A percentile compares a stretch with the other conserved stretches of the same genome.
Conservation (phyloP, 2,113 vertebrate genomes). For the Corapipo altera region DNA sequence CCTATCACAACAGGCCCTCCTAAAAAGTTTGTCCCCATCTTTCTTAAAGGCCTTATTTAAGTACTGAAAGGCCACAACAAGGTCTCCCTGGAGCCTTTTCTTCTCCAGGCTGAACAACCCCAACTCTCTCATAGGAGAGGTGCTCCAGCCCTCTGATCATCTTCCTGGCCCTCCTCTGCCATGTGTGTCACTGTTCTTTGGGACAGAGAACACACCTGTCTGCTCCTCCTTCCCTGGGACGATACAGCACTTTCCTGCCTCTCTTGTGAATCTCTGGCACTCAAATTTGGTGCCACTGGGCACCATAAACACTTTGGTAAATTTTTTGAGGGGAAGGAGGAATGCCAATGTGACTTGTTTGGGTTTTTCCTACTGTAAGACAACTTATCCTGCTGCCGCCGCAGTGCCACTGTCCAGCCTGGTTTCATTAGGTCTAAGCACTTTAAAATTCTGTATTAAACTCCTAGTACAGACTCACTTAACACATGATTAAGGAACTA, state of each 20-base stretch:
- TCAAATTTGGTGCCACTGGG: neutral
- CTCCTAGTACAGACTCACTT: neutral
- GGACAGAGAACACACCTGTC: neutral
- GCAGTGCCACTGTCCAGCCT: too few species aligned
- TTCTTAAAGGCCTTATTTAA: neutral
- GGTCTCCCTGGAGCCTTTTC: neutral
- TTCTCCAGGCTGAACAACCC: neutral
- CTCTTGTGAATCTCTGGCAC: neutral
- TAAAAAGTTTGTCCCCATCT: neutral
- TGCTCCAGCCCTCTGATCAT: neutral
- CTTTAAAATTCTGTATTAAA: constrained; percentile 1
- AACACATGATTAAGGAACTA: neutral
- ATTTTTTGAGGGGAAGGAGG: neutral
- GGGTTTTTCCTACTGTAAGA: neutral
- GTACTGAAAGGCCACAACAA: neutral
- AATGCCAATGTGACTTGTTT: rapidly evolving
- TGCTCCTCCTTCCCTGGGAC: neutral
- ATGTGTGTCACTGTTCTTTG: neutral
- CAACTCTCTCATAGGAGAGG: neutral
- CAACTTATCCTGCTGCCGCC: neutral
- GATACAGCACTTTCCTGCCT: neutral
- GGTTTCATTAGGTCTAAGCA: neutral
- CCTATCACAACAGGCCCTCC: neutral
- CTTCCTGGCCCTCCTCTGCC: neutral
- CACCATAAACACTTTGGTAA: neutral